Evolutionary conservation across 2,888 invertebrate species (phyloP), one percentile per base, ranked within the genome.

Genomic region (Polyommatus iphigenia): DNA sequence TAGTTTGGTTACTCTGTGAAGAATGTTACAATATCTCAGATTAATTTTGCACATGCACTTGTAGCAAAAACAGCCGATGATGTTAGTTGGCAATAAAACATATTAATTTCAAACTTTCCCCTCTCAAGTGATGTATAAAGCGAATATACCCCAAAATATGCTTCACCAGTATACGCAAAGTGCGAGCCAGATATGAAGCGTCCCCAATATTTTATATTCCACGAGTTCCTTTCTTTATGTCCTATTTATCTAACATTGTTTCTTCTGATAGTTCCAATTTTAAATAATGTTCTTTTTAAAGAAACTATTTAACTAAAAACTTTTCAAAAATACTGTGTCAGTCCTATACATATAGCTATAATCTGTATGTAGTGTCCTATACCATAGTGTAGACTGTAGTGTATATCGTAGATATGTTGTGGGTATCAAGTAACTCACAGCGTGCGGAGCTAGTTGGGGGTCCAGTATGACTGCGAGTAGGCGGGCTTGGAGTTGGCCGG

Each of bases 381-480:
- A 46, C 46, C 46, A 13, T 8, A 24, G 62, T 20, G 62, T 62
- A 57, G n/a, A 24, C 24, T 20, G 62, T 62, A 57, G n/a, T n/a
- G 57, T 59, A 24, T 13, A 62, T 62, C 13, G 20, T 62, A 24
- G 62, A 20, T 62, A 62, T 62, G 10, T 62, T 4, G 62, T 62
- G 24, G 59, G 3, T 62, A 62, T 6, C 18, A 67, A 62, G 15
- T 32, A 67, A 67, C 67, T 67, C 67, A 75, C 75, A 24, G 75
- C 50, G 75, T 75, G 75, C 29, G 24, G 77, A 75, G 83, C 87
- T 95, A 95, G 90, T 95, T 95, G 86, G 95, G 95, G 86, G 95
- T 94, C 96, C 96, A 96, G 88, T 95, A 96, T 80, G 95, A 95
- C 87, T 94, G 94, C 85, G 95, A 94, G 92, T 96, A 96, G 81